phyloP scores from a whole-genome alignment of 1,140 invertebrate genomes.

The Trichonephila clavata region DNA sequence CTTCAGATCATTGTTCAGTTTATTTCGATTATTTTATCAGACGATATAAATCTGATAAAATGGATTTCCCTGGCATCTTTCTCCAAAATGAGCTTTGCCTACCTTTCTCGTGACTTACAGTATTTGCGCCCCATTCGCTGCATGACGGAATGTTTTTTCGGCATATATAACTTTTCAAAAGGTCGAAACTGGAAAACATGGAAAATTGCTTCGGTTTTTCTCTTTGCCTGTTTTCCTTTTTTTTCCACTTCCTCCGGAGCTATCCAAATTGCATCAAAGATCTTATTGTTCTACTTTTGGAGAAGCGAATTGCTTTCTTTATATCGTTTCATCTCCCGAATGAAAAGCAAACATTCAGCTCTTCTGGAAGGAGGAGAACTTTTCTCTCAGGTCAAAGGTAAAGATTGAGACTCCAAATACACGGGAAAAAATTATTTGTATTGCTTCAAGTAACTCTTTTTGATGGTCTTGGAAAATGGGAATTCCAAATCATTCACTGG shows the following conservation, averaged over 20 bases:
- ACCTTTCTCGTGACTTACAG: neutral
- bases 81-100: neutral
- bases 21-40: too few species aligned
- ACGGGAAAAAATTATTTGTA: constrained; percentile 35
- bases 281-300: constrained; percentile 64
- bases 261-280: constrained; percentile 72
- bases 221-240: neutral
- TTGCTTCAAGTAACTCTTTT: constrained; percentile 12
- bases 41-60: too few species aligned
- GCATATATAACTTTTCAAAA: constrained; percentile 23
- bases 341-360: constrained; percentile 69
- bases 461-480: constrained; percentile 41
- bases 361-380: constrained; percentile 11
- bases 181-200: constrained; percentile 31
- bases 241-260: neutral
- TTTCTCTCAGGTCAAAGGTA: neutral
- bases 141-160: neutral
- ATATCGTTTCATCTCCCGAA: constrained; percentile 62
- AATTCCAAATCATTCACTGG: constrained; percentile 50
- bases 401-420: constrained; percentile 49
- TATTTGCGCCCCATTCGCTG: neutral
- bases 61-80: neutral
- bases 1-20: too few species aligned
- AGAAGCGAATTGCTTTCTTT: constrained; percentile 63
- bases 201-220: constrained; percentile 57